These are phyloP conservation scores for Tryphoninae sp. DNA, from an alignment of 2,888 invertebrate genomes.

Conservation along the genomic window DNA sequence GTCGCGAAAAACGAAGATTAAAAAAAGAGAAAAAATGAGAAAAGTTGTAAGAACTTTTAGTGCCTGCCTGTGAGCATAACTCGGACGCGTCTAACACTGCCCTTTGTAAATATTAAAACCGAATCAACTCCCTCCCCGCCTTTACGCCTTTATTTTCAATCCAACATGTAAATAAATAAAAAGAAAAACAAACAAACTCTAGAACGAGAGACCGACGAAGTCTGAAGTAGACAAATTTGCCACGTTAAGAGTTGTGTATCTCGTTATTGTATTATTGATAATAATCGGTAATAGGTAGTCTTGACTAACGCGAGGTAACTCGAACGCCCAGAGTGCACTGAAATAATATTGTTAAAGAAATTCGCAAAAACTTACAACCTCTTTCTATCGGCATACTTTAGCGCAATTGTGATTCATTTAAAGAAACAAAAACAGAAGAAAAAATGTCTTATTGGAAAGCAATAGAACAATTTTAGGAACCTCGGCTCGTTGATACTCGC, in stretches of 20 bases:
- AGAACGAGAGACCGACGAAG: conserved; percentile 35
- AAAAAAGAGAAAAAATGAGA: conserved; percentile 12
- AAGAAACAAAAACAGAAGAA: neutral
- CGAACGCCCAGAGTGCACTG: neutral
- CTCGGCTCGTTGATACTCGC: conserved; percentile 15
- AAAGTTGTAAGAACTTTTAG: conserved; percentile 64
- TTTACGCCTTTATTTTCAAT: neutral
- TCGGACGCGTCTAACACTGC: conserved; percentile 75
- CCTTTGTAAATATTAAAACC: conserved; percentile 71
- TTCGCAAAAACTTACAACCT: neutral
- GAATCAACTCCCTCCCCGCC: conserved; percentile 7
- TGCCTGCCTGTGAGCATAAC: conserved; percentile 73
- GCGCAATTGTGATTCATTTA: neutral
- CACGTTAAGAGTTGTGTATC: conserved; percentile 10
- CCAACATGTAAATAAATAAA: neutral
- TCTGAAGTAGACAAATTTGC: conserved; percentile 38
- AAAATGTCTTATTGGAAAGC: neutral
- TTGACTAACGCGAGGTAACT: conserved; percentile 32
- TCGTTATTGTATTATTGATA: conserved; percentile 11
- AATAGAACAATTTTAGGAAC: conserved; percentile 20
- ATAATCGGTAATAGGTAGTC: conserved; percentile 2
- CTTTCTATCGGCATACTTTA: neutral
- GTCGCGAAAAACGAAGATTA: conserved; percentile 4
- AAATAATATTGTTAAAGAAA: neutral
- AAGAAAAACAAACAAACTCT: conserved; percentile 43